These are phyloP conservation scores for Fragum whitleyi DNA, from an alignment of 2,888 invertebrate species.

Conservation along the genomic window DNA sequence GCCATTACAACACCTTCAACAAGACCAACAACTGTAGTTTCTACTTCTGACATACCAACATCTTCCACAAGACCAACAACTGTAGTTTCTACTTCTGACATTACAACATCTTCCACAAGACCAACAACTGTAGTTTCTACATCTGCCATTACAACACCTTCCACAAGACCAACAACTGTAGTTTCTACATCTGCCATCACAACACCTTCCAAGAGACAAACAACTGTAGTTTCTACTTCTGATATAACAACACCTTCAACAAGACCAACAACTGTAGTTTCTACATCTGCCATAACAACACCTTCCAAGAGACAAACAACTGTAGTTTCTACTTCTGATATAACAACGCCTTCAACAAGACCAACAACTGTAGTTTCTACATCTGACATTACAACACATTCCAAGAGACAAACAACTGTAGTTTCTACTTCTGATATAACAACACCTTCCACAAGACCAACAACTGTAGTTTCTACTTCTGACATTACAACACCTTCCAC, in stretches of 20 bases:
- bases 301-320: background rate
- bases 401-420: background rate
- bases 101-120: background rate
- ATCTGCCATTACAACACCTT: background rate
- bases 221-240: background rate
- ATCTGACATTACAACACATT: background rate
- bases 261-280: background rate
- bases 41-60: background rate
- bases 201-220: background rate
- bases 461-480: background rate
- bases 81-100: background rate
- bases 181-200: background rate
- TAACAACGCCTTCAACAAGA: background rate
- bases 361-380: background rate
- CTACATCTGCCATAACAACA: background rate
- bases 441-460: background rate
- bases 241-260: background rate
- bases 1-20: background rate
- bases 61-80: background rate
- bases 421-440: background rate
- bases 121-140: background rate
- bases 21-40: background rate
- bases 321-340: background rate
- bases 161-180: background rate
- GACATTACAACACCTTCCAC: background rate